Percentiles rank a stretch among this genome's conserved stretches.
Evolutionary conservation across 2,797 vertebrate genomes (phyloP).

Genomic region (Micromesistius poutassou): DNA sequence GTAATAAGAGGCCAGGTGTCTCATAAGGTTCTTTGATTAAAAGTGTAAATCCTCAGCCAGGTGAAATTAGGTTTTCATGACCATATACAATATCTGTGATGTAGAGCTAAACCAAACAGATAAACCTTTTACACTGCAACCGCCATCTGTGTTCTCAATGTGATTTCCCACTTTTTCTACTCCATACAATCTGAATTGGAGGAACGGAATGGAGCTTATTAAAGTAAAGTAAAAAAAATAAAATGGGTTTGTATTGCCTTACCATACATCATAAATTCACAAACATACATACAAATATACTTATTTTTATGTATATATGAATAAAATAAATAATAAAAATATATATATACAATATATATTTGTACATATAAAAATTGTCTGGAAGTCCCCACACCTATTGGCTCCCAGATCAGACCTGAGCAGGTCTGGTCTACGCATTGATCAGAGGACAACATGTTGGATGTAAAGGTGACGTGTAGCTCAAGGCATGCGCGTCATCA

Average conservation of each 20-base stretch:
- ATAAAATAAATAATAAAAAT: too few relatives aligned
- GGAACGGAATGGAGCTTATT: too few relatives aligned
- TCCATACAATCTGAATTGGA: too few relatives aligned
- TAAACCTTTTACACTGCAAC: neutral
- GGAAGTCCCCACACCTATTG: too few relatives aligned
- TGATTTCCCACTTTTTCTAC: neutral
- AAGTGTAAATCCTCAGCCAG: neutral
- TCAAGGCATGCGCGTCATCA: neutral
- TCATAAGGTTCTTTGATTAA: slow-evolving; percentile 1
- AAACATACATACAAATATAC: too few relatives aligned
- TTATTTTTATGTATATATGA: too few relatives aligned
- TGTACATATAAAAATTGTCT: too few relatives aligned
- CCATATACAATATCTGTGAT: slow-evolving; percentile 2
- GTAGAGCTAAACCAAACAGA: neutral
- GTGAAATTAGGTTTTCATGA: slow-evolving; percentile 1
- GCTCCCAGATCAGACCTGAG: neutral
- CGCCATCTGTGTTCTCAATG: neutral
- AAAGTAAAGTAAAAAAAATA: too few relatives aligned
- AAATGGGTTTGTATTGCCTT: too few relatives aligned
- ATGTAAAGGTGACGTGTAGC: neutral
- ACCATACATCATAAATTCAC: too few relatives aligned
- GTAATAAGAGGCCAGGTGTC: neutral
- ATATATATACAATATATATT: too few relatives aligned
- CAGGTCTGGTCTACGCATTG: neutral
- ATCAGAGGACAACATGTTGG: neutral